Percentiles rank a stretch among this genome's conserved stretches.
phyloP scores from a whole-genome alignment of 2,888 invertebrate genomes.

The Troides aeacus region DNA sequence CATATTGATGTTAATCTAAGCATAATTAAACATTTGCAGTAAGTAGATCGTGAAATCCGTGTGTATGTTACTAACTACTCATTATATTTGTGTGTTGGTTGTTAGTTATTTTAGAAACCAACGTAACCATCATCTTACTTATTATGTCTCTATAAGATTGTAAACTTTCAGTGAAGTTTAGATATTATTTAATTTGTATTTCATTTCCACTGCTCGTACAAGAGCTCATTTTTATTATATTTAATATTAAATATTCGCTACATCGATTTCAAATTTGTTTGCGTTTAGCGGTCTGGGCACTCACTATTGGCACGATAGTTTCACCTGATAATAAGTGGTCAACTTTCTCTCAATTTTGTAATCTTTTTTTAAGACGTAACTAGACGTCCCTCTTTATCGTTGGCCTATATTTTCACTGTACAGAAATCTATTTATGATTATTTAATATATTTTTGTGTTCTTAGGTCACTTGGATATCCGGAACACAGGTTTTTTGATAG shows the following conservation, averaged over 20 bases:
- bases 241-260: not conserved
- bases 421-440: not conserved
- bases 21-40: not conserved
- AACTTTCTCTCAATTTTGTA: not conserved
- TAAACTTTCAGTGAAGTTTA: not conserved
- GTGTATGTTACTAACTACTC: not conserved
- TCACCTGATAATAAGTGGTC: not conserved
- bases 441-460: not conserved
- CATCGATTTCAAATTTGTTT: not conserved
- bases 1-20: not conserved
- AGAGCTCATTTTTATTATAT: not conserved
- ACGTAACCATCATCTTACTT: not conserved
- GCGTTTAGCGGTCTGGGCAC: not conserved
- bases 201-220: not conserved
- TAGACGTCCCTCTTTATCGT: not conserved
- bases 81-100: not conserved
- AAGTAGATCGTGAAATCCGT: not conserved
- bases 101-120: not conserved
- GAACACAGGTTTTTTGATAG: not conserved
- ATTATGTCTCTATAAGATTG: not conserved
- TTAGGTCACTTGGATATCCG: not conserved
- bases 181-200: not conserved
- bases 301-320: slow-evolving; percentile 1
- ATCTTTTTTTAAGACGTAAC: not conserved
- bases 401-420: not conserved